Percentiles rank a stretch among this genome's conserved stretches.
Evolutionary conservation across 2,888 invertebrate genomes (phyloP).

Genomic region (Odontocerum albicorne): DNA sequence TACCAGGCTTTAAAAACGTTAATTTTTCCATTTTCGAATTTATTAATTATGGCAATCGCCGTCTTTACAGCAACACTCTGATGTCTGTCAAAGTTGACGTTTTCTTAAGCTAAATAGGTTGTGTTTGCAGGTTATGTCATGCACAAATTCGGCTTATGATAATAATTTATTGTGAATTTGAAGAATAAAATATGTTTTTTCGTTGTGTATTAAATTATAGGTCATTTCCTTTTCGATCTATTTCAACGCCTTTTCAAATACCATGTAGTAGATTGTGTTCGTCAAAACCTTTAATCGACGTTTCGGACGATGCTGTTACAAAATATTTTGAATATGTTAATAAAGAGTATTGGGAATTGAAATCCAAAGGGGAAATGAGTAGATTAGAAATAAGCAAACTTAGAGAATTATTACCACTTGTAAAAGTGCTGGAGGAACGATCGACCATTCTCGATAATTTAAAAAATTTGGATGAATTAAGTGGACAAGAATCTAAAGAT

Average conservation of each 20-base stretch:
- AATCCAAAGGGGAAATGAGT: slow-evolving; percentile 43
- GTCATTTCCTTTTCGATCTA: too few species aligned
- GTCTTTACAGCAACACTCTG: too few species aligned
- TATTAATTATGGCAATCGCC: too few species aligned
- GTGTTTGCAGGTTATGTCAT: too few species aligned
- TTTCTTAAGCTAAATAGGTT: too few species aligned
- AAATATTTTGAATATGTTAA: slow-evolving; percentile 56
- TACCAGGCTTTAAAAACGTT: too few species aligned
- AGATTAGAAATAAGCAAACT: slow-evolving; percentile 43
- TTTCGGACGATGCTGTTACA: slow-evolving; percentile 53
- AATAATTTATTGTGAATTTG: too few species aligned
- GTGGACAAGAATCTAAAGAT: slow-evolving; percentile 54
- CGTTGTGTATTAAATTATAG: background rate
- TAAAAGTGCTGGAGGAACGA: slow-evolving; percentile 61
- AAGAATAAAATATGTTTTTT: background rate
- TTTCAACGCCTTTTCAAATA: too few species aligned
- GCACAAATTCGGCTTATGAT: too few species aligned
- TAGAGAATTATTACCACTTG: slow-evolving; percentile 58
- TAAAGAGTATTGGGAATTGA: slow-evolving; percentile 57
- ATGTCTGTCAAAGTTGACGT: too few species aligned
- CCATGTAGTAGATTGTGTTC: slow-evolving; percentile 37
- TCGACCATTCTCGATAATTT: slow-evolving; percentile 61
- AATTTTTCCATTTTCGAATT: too few species aligned
- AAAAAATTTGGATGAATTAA: slow-evolving; percentile 62
- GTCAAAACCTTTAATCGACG: slow-evolving; percentile 47